Percentiles rank a stretch among this genome's conserved stretches.
Conservation (phyloP, 2,797 vertebrate species). For the Myioborus melanocephalus region DNA sequence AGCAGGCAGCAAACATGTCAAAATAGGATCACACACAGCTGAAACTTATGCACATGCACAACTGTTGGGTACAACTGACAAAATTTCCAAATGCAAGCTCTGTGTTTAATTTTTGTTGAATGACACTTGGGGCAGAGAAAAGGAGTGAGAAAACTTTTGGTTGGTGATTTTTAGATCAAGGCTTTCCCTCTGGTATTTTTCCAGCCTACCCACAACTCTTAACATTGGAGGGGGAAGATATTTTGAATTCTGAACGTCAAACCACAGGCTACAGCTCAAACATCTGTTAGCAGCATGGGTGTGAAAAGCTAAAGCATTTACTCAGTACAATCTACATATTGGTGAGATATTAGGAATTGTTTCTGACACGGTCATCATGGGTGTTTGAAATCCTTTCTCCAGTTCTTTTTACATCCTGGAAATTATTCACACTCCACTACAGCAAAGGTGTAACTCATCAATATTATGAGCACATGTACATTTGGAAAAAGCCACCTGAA, state of each 20-base stretch:
- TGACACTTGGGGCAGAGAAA: not conserved
- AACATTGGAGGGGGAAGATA: not conserved
- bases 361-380: not conserved
- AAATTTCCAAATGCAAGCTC: not conserved
- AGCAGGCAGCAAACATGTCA: constrained; percentile 4
- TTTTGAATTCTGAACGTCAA: not conserved
- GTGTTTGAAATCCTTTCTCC: not conserved
- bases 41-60: not conserved
- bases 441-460: not conserved
- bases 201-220: not conserved
- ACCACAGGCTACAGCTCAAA: not conserved
- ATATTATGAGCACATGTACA: not conserved
- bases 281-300: not conserved
- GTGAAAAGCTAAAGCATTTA: not conserved
- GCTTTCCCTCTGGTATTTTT: not conserved
- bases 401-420: not conserved
- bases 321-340: not conserved
- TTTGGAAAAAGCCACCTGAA: not conserved
- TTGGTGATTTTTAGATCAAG: not conserved
- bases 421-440: not conserved
- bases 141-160: not conserved
- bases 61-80: not conserved
- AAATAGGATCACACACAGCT: not conserved
- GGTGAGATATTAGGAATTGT: not conserved
- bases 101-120: not conserved